Evolutionary conservation across 2,888 invertebrate genomes (phyloP).

Genomic region (Perithous albicinctus): DNA sequence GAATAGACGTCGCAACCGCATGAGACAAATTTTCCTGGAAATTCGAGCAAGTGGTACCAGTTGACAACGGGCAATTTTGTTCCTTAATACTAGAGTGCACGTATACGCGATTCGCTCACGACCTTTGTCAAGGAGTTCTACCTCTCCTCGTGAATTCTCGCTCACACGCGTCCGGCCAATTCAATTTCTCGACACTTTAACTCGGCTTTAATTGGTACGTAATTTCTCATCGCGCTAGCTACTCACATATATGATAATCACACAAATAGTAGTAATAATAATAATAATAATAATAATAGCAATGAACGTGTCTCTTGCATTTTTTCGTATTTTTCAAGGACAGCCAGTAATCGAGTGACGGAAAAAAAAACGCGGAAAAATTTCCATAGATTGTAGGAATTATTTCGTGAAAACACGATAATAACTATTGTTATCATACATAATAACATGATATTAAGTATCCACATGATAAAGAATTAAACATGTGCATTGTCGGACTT

Average conservation of each 20-base stretch:
- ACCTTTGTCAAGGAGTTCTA: constrained; percentile 42
- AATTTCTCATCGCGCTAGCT: constrained; percentile 14
- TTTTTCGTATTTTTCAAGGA: background rate
- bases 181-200: constrained; percentile 46
- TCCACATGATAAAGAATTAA: no score
- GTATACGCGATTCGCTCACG: constrained; percentile 24
- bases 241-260: background rate
- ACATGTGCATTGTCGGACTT: no score
- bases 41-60: constrained; percentile 50
- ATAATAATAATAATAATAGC: no score
- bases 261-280: no score
- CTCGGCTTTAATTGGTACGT: constrained; percentile 56
- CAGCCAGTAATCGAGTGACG: background rate
- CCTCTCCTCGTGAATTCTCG: constrained; percentile 8
- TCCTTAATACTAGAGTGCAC: constrained; percentile 27
- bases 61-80: constrained; percentile 41
- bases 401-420: background rate
- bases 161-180: constrained; percentile 43
- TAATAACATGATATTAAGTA: no score
- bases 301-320: background rate
- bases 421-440: background rate
- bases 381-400: background rate
- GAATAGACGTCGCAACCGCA: constrained; percentile 12
- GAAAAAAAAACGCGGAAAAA: background rate
- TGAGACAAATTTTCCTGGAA: constrained; percentile 42